A percentile compares a stretch with the other conserved stretches of the same genome.
Evolutionary conservation across 2,797 vertebrate genomes (phyloP).

Genomic region (Emydoidea blandingii): DNA sequence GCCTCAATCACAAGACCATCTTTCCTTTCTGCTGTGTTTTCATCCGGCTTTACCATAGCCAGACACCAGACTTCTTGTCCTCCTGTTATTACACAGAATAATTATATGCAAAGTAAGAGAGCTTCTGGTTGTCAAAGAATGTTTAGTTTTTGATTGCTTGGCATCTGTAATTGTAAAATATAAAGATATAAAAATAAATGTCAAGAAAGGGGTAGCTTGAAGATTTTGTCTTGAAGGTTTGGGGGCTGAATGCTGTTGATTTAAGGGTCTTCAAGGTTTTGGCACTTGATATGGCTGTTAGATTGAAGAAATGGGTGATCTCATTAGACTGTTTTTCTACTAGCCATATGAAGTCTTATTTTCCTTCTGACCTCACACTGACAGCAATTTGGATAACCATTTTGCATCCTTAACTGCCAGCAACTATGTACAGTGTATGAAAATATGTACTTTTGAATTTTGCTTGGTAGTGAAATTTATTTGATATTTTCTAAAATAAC

Average conservation of each 20-base stretch:
- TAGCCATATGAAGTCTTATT: neutral
- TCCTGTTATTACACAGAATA: neutral
- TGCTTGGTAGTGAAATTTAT: neutral
- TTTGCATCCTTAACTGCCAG: neutral
- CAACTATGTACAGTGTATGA: neutral
- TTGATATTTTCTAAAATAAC: conserved; percentile 13
- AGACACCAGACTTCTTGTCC: neutral
- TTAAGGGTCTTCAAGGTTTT: neutral
- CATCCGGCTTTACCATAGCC: neutral
- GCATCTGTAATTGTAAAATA: neutral
- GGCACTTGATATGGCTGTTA: fast-evolving
- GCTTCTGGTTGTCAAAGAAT: neutral
- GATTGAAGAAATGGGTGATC: neutral
- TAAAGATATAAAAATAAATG: neutral
- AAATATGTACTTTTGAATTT: conserved; percentile 28
- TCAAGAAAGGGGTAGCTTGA: neutral
- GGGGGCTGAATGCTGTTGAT: neutral
- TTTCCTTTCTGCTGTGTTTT: neutral
- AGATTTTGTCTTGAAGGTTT: neutral
- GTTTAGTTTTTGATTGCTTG: neutral
- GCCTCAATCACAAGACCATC: neutral
- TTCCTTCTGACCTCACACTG: neutral
- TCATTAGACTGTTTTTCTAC: neutral
- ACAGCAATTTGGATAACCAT: neutral
- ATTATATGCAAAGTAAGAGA: neutral